These are phyloP conservation scores for Pelagia noctiluca DNA, from an alignment of 30 jellyfish, hydroid and myxozoan species.

Conservation along the genomic window DNA sequence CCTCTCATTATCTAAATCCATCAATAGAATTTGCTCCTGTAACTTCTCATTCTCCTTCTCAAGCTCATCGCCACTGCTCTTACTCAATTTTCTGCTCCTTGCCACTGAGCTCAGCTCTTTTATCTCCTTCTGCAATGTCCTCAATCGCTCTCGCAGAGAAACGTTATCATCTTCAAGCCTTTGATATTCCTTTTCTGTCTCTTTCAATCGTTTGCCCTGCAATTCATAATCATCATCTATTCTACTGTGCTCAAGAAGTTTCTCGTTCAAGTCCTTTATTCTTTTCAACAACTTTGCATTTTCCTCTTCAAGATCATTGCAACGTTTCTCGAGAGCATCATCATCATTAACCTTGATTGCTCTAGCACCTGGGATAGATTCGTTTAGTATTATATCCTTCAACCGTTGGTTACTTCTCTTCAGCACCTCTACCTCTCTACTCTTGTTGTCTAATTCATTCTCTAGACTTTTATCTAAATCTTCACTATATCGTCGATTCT, in stretches of 20 bases:
- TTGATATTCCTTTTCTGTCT: conserved; percentile 34
- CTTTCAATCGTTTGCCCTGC: conserved; percentile 10
- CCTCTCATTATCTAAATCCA: conserved; percentile 75
- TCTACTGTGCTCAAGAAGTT: not conserved
- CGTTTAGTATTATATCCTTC: not conserved
- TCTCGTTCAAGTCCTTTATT: conserved; percentile 19
- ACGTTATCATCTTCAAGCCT: conserved; percentile 56
- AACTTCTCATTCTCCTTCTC: conserved; percentile 50
- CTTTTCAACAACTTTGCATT: conserved; percentile 12
- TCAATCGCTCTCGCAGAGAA: conserved; percentile 44
- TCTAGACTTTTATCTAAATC: no score
- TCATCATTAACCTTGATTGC: not conserved
- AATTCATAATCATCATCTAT: conserved; percentile 23
- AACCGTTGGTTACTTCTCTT: not conserved
- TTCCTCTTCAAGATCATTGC: conserved; percentile 11
- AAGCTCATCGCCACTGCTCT: conserved; percentile 34
- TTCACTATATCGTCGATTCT: no score
- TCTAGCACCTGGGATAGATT: not conserved
- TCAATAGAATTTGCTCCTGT: conserved; percentile 59
- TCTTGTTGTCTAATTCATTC: not conserved
- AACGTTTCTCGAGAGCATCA: not conserved
- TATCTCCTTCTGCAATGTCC: conserved; percentile 48
- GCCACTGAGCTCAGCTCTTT: conserved; percentile 44
- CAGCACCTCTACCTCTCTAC: not conserved
- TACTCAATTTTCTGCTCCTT: conserved; percentile 10